phyloP scores from a whole-genome alignment of 2,888 invertebrate genomes.

The Bombylius discolor region DNA sequence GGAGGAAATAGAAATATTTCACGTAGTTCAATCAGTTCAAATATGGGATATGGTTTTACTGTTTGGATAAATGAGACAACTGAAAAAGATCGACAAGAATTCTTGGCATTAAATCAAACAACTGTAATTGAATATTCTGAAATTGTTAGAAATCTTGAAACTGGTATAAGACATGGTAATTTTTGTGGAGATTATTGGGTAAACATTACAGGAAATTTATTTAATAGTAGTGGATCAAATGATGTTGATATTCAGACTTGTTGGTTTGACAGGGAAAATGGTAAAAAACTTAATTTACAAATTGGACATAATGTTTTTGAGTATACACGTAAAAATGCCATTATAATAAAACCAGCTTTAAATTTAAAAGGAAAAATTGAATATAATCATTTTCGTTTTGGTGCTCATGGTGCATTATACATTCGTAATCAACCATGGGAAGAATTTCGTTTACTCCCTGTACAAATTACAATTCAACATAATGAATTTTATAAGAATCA shows the following conservation, averaged over 20 bases:
- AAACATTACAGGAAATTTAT: conserved; percentile 85
- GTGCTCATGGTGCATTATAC: conserved; percentile 67
- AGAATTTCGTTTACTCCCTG: conserved; percentile 64
- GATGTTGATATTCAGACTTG: conserved; percentile 76
- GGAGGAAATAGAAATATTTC: conserved; percentile 92
- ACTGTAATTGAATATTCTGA: conserved; percentile 76
- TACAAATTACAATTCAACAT: conserved; percentile 59
- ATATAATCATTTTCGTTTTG: conserved; percentile 77
- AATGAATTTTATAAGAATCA: conserved; percentile 84
- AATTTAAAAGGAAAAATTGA: conserved; percentile 68
- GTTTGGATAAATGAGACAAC: conserved; percentile 80
- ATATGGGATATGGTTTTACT: conserved; percentile 77
- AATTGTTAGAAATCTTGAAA: conserved; percentile 74
- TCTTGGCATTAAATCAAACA: conserved; percentile 68
- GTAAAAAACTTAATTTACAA: conserved; percentile 49
- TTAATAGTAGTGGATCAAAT: conserved; percentile 64
- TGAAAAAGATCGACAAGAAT: conserved; percentile 49
- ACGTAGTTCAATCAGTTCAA: conserved; percentile 69
- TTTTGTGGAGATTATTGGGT: conserved; percentile 75
- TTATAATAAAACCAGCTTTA: conserved; percentile 69
- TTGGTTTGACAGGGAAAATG: conserved; percentile 42
- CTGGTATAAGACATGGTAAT: conserved; percentile 85
- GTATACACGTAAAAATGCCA: conserved; percentile 57
- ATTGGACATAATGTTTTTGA: conserved; percentile 78
- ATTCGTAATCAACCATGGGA: conserved; percentile 70